Percentiles rank a stretch among this genome's conserved stretches.
Evolutionary conservation across 2,888 invertebrate genomes (phyloP).

Genomic region (Ochropleura plecta): DNA sequence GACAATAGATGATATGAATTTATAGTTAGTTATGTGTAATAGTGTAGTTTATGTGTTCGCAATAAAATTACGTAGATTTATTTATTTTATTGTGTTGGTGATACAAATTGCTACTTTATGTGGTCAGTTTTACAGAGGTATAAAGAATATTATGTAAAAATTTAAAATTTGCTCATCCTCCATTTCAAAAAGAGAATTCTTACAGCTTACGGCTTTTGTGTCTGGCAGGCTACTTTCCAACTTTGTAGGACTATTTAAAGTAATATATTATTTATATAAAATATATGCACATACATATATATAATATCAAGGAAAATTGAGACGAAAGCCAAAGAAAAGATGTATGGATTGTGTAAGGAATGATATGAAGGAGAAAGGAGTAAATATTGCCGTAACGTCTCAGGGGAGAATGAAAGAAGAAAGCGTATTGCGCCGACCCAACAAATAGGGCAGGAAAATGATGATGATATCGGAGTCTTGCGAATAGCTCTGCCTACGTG

Average conservation of each 20-base stretch:
- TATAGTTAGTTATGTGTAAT: conserved; percentile 12
- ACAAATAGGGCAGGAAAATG: too few relatives aligned
- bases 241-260: background rate
- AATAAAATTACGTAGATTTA: conserved; percentile 35
- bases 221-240: background rate
- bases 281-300: too few relatives aligned
- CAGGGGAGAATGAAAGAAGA: too few relatives aligned
- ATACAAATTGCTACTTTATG: conserved; percentile 10
- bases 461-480: background rate
- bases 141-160: background rate
- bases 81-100: conserved; percentile 5
- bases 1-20: conserved; percentile 46
- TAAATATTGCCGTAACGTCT: too few relatives aligned
- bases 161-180: background rate
- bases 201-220: background rate
- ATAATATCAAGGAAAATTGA: too few relatives aligned
- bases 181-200: background rate
- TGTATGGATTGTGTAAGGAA: too few relatives aligned
- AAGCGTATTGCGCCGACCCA: too few relatives aligned
- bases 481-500: background rate
- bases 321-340: too few relatives aligned
- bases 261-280: background rate
- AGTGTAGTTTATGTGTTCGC: conserved; percentile 18
- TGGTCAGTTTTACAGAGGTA: background rate
- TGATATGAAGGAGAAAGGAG: too few relatives aligned